Percentiles rank a stretch among this genome's conserved stretches.
These are phyloP conservation scores for Jordanella pulchra DNA, from an alignment of 2,797 vertebrate genomes.

Conservation along the genomic window DNA sequence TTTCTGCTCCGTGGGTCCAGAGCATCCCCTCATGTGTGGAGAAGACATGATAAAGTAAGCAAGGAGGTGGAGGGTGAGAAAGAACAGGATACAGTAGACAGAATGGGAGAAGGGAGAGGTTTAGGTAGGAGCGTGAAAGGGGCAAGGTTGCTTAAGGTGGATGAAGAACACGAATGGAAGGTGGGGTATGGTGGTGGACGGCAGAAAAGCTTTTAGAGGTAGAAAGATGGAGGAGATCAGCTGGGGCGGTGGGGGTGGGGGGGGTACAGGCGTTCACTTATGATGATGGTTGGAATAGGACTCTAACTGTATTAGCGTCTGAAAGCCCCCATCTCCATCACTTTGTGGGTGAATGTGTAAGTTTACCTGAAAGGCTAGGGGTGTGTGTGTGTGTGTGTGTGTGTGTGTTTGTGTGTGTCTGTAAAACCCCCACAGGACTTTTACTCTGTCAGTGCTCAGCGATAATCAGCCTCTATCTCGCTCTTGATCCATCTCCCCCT, in stretches of 20 bases:
- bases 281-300: slow-evolving; percentile 49
- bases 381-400: slow-evolving; percentile 21
- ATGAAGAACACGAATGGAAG: slow-evolving; percentile 43
- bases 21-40: slow-evolving; percentile 69
- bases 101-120: background rate
- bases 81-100: background rate
- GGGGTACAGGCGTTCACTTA: slow-evolving; percentile 27
- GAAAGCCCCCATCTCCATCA: slow-evolving; percentile 65
- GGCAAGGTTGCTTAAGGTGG: slow-evolving; percentile 20
- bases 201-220: slow-evolving; percentile 29
- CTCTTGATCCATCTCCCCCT: slow-evolving; percentile 66
- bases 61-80: slow-evolving; percentile 32
- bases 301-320: slow-evolving; percentile 64
- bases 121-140: background rate
- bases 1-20: slow-evolving; percentile 74
- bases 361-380: slow-evolving; percentile 34
- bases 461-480: slow-evolving; percentile 76
- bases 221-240: slow-evolving; percentile 9
- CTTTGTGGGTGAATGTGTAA: slow-evolving; percentile 53
- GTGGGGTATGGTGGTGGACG: slow-evolving; percentile 18
- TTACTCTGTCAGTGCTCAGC: slow-evolving; percentile 70
- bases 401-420: slow-evolving; percentile 18
- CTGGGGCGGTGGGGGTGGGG: too few species aligned
- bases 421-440: slow-evolving; percentile 62
- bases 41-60: slow-evolving; percentile 70